Base-by-base conservation (phyloP, 2,113 vertebrate genomes). In the Apus apus region DNA sequence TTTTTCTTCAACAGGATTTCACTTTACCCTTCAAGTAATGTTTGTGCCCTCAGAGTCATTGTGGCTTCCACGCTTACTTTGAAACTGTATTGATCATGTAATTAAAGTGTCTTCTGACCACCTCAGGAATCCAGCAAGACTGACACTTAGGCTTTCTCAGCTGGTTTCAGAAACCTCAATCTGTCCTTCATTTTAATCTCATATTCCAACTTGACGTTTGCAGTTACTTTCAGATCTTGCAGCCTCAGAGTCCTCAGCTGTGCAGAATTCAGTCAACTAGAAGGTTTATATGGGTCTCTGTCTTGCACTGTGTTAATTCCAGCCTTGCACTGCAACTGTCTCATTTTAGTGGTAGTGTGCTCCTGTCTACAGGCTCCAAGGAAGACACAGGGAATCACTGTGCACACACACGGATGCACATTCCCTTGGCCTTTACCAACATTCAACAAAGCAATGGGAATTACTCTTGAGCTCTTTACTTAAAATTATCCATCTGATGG, bases 51-150 rank as follows among this genome's bases (percentile, higher is more conserved):
- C 83, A 65, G 88, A 96, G 60, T 92, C 92, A 93, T 70, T 94
- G 94, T 89, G 92, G 79, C 93, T 96, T 94, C 92, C 1, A 29
- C 11, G 27, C 85, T 93, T 87, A 73, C 95, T 93, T 95, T 95
- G 92, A 95, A 94, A 85, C 67, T 32, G 22, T 96, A 97, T 89
- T 96, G 93, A 97, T 97, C 87, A 46, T 68, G 88, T 72, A 95
- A 95, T 97, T 96, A 90, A 97, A 97, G 60, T 64, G 60, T 73
- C 64, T 96, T 91, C 58, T 11, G 36, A 54, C 36, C 5, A 29
- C 74, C 76, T 95, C 77, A 75, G 74, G 95, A 95, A 73, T 94
- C 81, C 68, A 61, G 23, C 48, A 72, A 51, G 86, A 83, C 12
- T 80, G 89, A 96, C 87, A 93, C 65, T 36, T 86, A 88, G 87